Percentiles rank a stretch among this genome's conserved stretches.
Conservation (phyloP, 2,888 invertebrate species). For the Zygogramma bicolorata region DNA sequence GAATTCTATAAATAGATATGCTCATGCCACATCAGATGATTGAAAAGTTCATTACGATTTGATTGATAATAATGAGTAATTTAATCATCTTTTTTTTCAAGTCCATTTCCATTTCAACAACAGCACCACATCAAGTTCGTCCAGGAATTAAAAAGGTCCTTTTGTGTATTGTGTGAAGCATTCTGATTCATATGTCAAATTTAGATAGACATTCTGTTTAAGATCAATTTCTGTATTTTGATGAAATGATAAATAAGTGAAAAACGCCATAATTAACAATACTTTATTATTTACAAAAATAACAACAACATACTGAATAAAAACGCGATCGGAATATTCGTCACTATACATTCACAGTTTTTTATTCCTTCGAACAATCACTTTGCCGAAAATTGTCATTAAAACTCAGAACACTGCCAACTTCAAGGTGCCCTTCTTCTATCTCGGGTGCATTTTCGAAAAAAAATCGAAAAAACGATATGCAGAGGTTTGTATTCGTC, state of each 20-base stretch:
- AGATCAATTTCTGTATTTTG: background rate
- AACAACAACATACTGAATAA: conserved; percentile 59
- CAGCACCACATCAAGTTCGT: too few species aligned
- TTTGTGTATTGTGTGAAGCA: too few species aligned
- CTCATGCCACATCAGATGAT: too few species aligned
- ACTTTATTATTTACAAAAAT: conserved; percentile 60
- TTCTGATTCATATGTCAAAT: too few species aligned
- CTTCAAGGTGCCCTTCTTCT: background rate
- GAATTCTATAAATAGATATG: too few species aligned
- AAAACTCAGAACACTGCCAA: conserved; percentile 10
- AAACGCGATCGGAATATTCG: conserved; percentile 45
- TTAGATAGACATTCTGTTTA: too few species aligned
- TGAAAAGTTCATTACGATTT: too few species aligned
- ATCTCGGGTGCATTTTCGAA: conserved; percentile 21
- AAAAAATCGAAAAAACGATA: conserved; percentile 22
- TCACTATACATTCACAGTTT: conserved; percentile 41
- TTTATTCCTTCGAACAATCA: conserved; percentile 21
- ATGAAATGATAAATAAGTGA: background rate
- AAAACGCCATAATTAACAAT: conserved; percentile 54
- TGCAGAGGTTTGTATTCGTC: conserved; percentile 29
- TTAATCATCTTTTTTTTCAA: too few species aligned
- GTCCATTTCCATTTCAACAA: too few species aligned
- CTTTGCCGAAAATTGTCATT: conserved; percentile 2
- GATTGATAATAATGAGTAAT: too few species aligned
- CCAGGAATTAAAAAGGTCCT: too few species aligned